Evolutionary conservation across 2,888 invertebrate genomes (phyloP), one percentile per base, ranked within the genome.

Genomic region (Saturnia pavonia): DNA sequence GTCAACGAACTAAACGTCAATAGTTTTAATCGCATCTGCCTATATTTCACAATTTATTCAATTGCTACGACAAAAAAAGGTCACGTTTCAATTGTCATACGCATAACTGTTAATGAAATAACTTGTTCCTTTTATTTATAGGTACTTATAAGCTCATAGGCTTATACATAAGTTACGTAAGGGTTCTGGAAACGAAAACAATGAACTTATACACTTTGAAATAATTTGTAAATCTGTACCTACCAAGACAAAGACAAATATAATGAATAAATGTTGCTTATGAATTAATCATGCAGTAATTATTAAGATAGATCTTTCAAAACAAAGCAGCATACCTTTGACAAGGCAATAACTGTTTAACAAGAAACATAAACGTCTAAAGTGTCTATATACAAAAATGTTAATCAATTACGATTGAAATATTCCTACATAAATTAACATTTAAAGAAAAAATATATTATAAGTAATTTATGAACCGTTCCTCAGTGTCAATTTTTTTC

Each of bases 11-110:
- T n/a, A 45, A 25, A 67, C 6, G 48, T 45, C 27, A 67, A 45
- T 48, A 48, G 45, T 67, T 68, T 68, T 71, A 60, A 71, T 69
- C 63, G 42, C 68, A 51, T 68, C 65, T 67, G 60, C 66, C 75
- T 73, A 76, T 79, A 75, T 74, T 72, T 78, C 76, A 76, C 77
- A 74, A 73, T 78, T 74, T 71, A 78, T 76, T 78, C 74, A 79
- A 79, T 79, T 79, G 77, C 63, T 57, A 70, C 51, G 19, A 66
- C 71, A 71, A n/a, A 70, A 66, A 72, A 68, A 63, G 69, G 57
- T 70, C 71, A 70, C 71, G 67, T 71, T 71, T 77, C 74, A 76
- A 77, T 76, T 78, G 72, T 68, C 66, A 19, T n/a, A 72, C 22
- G 19, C n/a, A 65, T 70, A 42, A 70, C 66, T 27, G 22, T 57